Base-by-base conservation (phyloP, 1,140 invertebrate genomes). In the Dendrolimus kikuchii region DNA sequence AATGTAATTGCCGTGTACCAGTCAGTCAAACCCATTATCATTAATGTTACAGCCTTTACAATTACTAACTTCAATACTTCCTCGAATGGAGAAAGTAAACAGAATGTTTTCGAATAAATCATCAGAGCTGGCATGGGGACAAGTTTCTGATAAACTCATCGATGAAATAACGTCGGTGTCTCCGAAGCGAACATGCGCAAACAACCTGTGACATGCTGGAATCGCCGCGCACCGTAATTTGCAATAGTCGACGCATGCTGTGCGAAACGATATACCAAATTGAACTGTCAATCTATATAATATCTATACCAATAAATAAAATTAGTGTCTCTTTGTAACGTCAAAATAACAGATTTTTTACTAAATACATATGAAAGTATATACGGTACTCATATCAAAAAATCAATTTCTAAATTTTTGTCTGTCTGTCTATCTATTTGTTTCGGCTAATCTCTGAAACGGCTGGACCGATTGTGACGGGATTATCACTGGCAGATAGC, bases 71-170 rank as follows among this genome's bases (percentile, higher is more conserved):
- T 67, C 64, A 64, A 64, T 63, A 54, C 50, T 67, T 65, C 64
- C 57, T 63, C 51, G 67, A 62, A 68, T 37, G 57, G 67, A 55
- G 71, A 74, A 71, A 77, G 74, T 67, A 55, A 44, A 63, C 50
- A 68, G 66, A 69, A 68, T 60, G 65, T 62, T 55, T 45, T 37
- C 39, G 56, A 61, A 86, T 86, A 84, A 84, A 84, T 84, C 79
- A 86, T 82, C 64, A 60, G 62, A 43, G 46, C 52, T 44, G 66
- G 64, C 63, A 64, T 61, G 64, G 64, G 62, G 66, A 82, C 78
- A 75, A 65, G 68, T 69, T 68, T 57, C 51, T 70, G 78, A 81
- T 85, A 83, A 83, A 73, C 62, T 60, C 62, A 64, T 67, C 70
- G 73, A 76, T 81, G 75, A 75, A 68, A 75, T 74, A 77, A 64